phyloP scores from a whole-genome alignment of 2,113 vertebrate genomes.

The Cervus canadensis region DNA sequence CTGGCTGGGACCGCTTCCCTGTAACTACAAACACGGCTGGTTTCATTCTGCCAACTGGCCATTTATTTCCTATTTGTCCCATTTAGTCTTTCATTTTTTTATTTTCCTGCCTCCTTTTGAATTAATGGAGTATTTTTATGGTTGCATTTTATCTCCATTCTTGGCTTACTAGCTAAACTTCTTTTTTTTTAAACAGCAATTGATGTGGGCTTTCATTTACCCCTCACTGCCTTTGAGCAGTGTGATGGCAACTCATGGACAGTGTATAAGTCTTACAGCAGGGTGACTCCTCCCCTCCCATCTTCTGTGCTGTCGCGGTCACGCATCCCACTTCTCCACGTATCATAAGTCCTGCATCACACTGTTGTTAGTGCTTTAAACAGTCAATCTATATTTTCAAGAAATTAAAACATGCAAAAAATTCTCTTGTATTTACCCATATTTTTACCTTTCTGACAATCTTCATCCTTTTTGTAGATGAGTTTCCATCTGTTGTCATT shows the following conservation, averaged over 20 bases:
- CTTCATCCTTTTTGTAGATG: background rate
- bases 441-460: background rate
- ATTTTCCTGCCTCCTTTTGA: background rate
- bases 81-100: background rate
- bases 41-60: background rate
- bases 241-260: background rate
- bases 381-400: background rate
- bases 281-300: background rate
- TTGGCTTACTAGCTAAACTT: background rate
- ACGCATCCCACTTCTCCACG: background rate
- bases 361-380: background rate
- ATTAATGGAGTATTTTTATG: background rate
- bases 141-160: conserved; percentile 1
- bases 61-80: background rate
- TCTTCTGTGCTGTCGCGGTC: background rate
- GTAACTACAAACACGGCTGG: background rate
- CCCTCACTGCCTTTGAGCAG: background rate
- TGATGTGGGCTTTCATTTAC: background rate
- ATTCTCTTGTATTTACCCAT: background rate
- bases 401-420: background rate
- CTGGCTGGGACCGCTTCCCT: background rate
- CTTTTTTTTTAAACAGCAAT: background rate
- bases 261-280: background rate
- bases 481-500: background rate
- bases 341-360: background rate